A percentile compares a stretch with the other conserved stretches of the same genome.
Conservation (phyloP, 2,888 invertebrate species). For the Seladonia tumulorum region DNA sequence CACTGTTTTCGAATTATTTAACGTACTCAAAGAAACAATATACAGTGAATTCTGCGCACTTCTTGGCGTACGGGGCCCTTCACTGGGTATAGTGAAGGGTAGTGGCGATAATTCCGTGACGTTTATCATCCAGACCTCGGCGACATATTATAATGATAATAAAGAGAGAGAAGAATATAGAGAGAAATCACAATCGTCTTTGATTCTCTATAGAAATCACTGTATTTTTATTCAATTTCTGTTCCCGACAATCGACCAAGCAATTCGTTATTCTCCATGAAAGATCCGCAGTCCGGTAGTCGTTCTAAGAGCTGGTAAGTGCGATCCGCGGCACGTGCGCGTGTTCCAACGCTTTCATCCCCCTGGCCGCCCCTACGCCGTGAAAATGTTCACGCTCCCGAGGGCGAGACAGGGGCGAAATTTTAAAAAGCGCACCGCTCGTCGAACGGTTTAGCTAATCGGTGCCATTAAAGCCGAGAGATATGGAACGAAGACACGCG, state of each 20-base stretch:
- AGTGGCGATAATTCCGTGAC: too few species aligned
- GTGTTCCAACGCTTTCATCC: conserved; percentile 8
- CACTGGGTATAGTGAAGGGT: too few species aligned
- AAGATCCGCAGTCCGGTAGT: too few species aligned
- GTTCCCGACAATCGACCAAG: not conserved
- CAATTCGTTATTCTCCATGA: not conserved
- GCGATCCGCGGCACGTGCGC: conserved; percentile 17
- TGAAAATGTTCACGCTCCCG: conserved; percentile 35
- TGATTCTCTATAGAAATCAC: too few species aligned
- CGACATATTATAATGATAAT: too few species aligned
- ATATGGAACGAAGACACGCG: conserved; percentile 49
- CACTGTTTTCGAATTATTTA: not conserved
- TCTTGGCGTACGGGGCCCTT: too few species aligned
- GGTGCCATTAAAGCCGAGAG: conserved; percentile 36
- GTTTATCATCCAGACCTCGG: too few species aligned
- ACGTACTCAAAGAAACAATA: not conserved
- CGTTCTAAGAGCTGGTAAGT: not conserved
- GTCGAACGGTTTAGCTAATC: conserved; percentile 39
- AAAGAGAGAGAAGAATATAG: too few species aligned
- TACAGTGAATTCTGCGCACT: too few species aligned
- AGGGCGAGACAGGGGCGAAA: not conserved
- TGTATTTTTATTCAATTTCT: too few species aligned
- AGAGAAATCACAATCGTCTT: too few species aligned
- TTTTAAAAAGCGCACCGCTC: conserved; percentile 16
- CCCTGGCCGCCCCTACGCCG: not conserved